Conservation (phyloP, 2,113 vertebrate genomes). For the Sinocyclocheilus maitianheensis region DNA sequence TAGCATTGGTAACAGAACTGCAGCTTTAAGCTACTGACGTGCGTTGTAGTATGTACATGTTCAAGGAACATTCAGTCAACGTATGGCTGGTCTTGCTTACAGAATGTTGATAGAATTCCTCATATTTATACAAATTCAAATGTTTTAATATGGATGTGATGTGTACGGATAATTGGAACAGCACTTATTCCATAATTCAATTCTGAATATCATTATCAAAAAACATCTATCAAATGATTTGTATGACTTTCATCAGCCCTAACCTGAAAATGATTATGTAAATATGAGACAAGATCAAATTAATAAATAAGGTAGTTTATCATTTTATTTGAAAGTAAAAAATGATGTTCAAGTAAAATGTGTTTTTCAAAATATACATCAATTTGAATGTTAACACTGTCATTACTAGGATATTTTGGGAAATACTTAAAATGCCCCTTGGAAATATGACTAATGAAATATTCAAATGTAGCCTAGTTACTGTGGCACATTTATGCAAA, state of each 20-base stretch:
- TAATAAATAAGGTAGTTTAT: background rate
- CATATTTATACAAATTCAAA: background rate
- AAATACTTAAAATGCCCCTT: background rate
- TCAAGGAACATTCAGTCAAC: background rate
- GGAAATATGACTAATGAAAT: background rate
- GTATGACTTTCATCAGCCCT: no score
- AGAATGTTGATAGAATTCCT: background rate
- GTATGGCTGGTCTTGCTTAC: background rate
- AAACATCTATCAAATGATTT: background rate
- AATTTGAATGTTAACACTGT: background rate
- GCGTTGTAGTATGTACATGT: background rate
- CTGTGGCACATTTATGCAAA: slow-evolving; percentile 53
- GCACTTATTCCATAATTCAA: background rate
- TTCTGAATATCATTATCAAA: no score
- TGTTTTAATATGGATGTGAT: background rate
- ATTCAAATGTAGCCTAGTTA: slow-evolving; percentile 35
- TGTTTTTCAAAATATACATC: background rate
- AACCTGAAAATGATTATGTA: background rate
- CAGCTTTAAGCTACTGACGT: background rate
- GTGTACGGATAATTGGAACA: background rate
- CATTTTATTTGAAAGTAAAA: background rate
- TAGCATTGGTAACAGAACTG: background rate
- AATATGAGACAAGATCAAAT: background rate
- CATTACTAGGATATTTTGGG: background rate
- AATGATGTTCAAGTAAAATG: no score